Percentiles rank a stretch among this genome's conserved stretches.
These are phyloP conservation scores for Galerucella calmariensis DNA, from an alignment of 2,888 invertebrate species.

Conservation along the genomic window DNA sequence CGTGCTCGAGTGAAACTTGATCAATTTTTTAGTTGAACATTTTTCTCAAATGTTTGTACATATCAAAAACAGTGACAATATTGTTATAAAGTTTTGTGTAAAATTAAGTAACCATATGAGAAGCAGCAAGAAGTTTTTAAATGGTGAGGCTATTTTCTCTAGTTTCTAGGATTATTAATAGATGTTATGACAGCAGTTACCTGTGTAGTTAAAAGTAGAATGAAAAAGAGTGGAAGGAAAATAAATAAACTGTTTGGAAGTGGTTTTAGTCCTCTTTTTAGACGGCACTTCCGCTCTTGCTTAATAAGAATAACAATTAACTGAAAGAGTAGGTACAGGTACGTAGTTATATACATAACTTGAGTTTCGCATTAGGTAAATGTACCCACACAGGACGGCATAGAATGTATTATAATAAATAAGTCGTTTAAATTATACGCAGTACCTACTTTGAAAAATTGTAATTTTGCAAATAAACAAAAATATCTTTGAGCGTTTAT, in stretches of 20 bases:
- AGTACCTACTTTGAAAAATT: background rate
- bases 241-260: constrained; percentile 10
- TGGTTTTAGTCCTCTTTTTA: constrained; percentile 7
- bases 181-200: constrained; percentile 35
- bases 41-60: constrained; percentile 11
- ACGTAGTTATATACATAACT: constrained; percentile 19
- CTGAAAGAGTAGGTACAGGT: constrained; percentile 13
- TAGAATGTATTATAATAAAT: background rate
- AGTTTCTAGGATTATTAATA: constrained; percentile 43
- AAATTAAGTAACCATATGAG: constrained; percentile 47
- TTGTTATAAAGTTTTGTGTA: constrained; percentile 27
- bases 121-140: constrained; percentile 45
- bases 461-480: background rate
- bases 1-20: constrained; percentile 4
- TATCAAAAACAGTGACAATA: constrained; percentile 19
- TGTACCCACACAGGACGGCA: background rate
- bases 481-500: too few relatives aligned
- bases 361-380: constrained; percentile 17
- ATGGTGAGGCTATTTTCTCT: constrained; percentile 46
- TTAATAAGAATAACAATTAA: constrained; percentile 39
- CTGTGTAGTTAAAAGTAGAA: constrained; percentile 23
- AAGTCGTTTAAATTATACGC: background rate
- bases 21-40: background rate
- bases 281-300: constrained; percentile 37
- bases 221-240: constrained; percentile 6